Evolutionary conservation across 2,113 vertebrate genomes (phyloP), one percentile per base, ranked within the genome.

Genomic region (Suncus etruscus): DNA sequence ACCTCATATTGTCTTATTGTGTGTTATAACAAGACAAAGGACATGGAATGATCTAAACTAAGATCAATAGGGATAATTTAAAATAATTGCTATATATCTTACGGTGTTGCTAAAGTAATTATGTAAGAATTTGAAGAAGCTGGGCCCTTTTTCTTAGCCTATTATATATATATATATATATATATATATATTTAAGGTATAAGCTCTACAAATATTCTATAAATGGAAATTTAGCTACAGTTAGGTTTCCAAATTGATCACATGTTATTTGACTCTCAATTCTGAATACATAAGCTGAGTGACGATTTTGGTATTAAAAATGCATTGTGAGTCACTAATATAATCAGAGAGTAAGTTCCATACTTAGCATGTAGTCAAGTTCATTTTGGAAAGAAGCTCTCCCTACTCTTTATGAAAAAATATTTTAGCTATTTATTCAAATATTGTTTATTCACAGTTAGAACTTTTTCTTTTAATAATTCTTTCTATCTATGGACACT

Each of bases 221-320:
- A 92, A 91, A 69, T 80, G 54, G 15, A 88, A 80, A 14, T 68
- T 92, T 32, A 82, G 14, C 14, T 87, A 25, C 8, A 50, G 92
- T 73, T 74, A 65, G 22, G 45, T 75, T 79, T 75, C 2, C 14
- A 83, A 24, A 90, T n/a, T 91, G 10, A 76, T 39, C 25, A 72
- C 29, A 66, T 11, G 82, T 81, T 61, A 50, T 15, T 75, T 65
- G 27, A 51, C 29, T 86, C 2, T 89, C 18, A 75, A 78, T 83
- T 94, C 24, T 84, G 6, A 11, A 85, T 39, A 22, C 25, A 90
- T 31, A 74, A 51, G 25, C 12, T 88, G 65, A 27, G 1, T 66
- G 48, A 31, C 9, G 48, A 63, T 70, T 39, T 22, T 58, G 15
- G 3, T 51, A 63, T 75, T 48, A 31, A 0, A 87, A 39, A 65